Conservation (phyloP, 1,140 invertebrate species). For the Venustaconcha ellipsiformis region DNA sequence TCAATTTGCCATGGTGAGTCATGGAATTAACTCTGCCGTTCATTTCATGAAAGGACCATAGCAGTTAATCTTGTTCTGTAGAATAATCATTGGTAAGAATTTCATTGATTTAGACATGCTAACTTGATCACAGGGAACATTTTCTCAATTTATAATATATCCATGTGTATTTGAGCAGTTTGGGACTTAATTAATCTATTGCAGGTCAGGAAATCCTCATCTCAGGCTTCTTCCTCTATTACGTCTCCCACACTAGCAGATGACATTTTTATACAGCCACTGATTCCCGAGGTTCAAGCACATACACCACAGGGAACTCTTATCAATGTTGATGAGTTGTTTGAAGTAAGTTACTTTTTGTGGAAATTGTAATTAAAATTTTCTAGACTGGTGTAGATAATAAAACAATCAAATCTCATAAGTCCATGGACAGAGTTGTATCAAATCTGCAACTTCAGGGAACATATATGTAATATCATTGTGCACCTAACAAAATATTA, state of each 20-base stretch:
- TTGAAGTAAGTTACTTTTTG: constrained; percentile 49
- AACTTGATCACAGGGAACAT: too few relatives aligned
- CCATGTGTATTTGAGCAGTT: too few relatives aligned
- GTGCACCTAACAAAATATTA: background rate
- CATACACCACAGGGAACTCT: constrained; percentile 62
- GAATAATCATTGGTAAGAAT: too few relatives aligned
- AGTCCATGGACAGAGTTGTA: background rate
- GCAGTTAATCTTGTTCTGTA: too few relatives aligned
- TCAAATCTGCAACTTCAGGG: background rate
- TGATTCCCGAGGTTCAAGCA: constrained; percentile 54
- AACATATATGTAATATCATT: background rate
- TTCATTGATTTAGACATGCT: too few relatives aligned
- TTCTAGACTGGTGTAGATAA: background rate
- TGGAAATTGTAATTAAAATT: background rate
- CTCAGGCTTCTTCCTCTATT: constrained; percentile 39
- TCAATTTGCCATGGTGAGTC: too few relatives aligned
- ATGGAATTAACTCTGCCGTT: too few relatives aligned
- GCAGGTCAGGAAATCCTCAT: constrained; percentile 53
- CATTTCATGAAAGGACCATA: too few relatives aligned
- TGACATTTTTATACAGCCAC: constrained; percentile 5
- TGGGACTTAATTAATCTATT: background rate
- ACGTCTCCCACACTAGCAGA: constrained; percentile 1
- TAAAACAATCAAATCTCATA: background rate
- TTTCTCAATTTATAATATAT: too few relatives aligned
- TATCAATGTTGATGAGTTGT: constrained; percentile 59